Conservation (phyloP, 2,113 vertebrate species). For the Rhinogobius similis region DNA sequence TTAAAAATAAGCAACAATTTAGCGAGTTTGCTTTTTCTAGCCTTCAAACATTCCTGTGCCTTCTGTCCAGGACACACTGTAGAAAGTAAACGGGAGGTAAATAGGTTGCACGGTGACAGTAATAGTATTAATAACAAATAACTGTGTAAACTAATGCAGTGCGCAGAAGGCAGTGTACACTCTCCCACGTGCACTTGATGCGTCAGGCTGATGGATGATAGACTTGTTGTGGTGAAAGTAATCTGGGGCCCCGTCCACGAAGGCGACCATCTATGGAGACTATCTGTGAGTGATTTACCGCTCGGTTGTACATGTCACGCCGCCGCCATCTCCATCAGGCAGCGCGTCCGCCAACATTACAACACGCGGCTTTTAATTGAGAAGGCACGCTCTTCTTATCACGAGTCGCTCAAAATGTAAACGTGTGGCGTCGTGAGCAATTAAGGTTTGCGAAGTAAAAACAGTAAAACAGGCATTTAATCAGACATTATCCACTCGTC, state of each 20-base stretch:
- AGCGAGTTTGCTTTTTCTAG: too few relatives aligned
- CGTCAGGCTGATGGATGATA: constrained; percentile 2
- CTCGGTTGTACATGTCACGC: constrained; percentile 56
- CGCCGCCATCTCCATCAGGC: constrained; percentile 34
- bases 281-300: constrained; percentile 54
- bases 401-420: constrained; percentile 16
- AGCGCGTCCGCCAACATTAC: constrained; percentile 52
- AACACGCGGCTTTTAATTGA: constrained; percentile 68
- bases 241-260: constrained; percentile 27
- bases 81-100: background rate
- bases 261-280: constrained; percentile 32
- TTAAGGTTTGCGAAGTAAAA: constrained; percentile 30
- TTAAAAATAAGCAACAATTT: too few relatives aligned
- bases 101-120: background rate
- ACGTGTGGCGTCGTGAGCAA: constrained; percentile 21
- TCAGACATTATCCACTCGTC: constrained; percentile 12
- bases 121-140: background rate
- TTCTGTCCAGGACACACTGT: background rate
- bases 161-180: background rate
- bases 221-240: constrained; percentile 18
- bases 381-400: constrained; percentile 6
- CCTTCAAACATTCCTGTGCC: too few relatives aligned
- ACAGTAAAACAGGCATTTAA: constrained; percentile 13
- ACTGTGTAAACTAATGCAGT: background rate
- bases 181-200: background rate